Evolutionary conservation across 1,140 invertebrate species (phyloP).

Genomic region (Drosophila orosa): DNA sequence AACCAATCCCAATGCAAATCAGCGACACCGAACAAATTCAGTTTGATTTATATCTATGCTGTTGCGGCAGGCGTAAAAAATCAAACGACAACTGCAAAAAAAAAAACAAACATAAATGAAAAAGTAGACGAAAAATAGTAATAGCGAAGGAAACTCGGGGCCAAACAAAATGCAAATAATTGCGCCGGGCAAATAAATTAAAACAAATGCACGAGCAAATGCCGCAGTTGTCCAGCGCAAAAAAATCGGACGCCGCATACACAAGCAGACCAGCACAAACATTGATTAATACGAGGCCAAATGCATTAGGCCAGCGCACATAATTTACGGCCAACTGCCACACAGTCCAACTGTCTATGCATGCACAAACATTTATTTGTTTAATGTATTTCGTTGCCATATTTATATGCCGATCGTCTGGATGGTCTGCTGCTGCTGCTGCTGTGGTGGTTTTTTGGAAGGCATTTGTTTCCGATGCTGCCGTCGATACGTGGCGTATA

Average conservation of each 20-base stretch:
- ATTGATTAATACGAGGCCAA: slow-evolving; percentile 80
- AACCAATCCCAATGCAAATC: slow-evolving; percentile 78
- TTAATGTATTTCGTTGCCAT: slow-evolving; percentile 53
- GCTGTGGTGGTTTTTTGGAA: too few relatives aligned
- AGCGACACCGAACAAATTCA: slow-evolving; percentile 55
- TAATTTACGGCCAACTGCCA: slow-evolving; percentile 65
- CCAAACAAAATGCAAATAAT: slow-evolving; percentile 75
- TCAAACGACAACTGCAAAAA: slow-evolving; percentile 41
- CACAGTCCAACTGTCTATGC: slow-evolving; percentile 19
- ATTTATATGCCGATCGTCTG: slow-evolving; percentile 41
- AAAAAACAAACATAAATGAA: slow-evolving; percentile 24
- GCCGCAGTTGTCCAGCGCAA: slow-evolving; percentile 35
- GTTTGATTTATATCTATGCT: slow-evolving; percentile 73
- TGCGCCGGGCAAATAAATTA: slow-evolving; percentile 71
- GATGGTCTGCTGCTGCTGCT: slow-evolving; percentile 1
- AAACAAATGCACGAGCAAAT: slow-evolving; percentile 41
- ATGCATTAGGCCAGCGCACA: slow-evolving; percentile 70
- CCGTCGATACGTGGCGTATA: slow-evolving; percentile 42
- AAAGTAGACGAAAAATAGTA: slow-evolving; percentile 28
- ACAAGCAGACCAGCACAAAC: slow-evolving; percentile 48
- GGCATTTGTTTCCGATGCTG: slow-evolving; percentile 36
- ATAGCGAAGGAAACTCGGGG: slow-evolving; percentile 22
- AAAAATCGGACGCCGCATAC: slow-evolving; percentile 50
- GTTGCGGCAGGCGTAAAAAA: slow-evolving; percentile 36
- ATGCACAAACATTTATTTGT: slow-evolving; percentile 55